Conservation (phyloP, 1,140 invertebrate species). For the Brachionus calyciflorus region DNA sequence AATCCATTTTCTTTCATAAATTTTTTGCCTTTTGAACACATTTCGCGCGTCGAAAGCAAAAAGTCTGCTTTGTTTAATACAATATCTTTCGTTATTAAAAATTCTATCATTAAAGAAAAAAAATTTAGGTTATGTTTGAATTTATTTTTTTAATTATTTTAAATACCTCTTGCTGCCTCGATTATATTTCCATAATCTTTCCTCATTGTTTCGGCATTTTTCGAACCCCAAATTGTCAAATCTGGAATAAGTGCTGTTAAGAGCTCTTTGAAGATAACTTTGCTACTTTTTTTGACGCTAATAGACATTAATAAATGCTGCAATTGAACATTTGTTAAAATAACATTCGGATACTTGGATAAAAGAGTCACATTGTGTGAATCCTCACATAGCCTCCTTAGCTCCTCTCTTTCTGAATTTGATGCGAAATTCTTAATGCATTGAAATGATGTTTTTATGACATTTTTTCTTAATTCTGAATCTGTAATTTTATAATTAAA, state of each 20-base stretch:
- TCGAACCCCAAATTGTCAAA: neutral
- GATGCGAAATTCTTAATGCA: neutral
- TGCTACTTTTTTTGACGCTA: neutral
- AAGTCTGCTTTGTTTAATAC: no score
- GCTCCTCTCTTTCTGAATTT: neutral
- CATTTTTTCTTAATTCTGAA: no score
- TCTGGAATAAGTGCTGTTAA: neutral
- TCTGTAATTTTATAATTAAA: no score
- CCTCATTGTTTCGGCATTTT: neutral
- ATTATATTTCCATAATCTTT: neutral
- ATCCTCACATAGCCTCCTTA: neutral
- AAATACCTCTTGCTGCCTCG: conserved; percentile 12
- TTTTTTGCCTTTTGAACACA: no score
- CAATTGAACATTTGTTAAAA: neutral
- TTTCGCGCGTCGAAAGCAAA: no score
- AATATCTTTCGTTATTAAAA: no score
- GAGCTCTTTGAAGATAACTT: neutral
- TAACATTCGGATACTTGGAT: neutral
- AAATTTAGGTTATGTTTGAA: no score
- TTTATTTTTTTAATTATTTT: no score
- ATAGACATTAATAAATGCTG: neutral
- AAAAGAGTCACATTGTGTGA: neutral
- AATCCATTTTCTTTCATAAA: no score
- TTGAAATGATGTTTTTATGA: neutral
- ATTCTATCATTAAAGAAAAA: no score